These are phyloP conservation scores for Subacronicta megacephala DNA, from an alignment of 2,888 invertebrate species.

Conservation along the genomic window DNA sequence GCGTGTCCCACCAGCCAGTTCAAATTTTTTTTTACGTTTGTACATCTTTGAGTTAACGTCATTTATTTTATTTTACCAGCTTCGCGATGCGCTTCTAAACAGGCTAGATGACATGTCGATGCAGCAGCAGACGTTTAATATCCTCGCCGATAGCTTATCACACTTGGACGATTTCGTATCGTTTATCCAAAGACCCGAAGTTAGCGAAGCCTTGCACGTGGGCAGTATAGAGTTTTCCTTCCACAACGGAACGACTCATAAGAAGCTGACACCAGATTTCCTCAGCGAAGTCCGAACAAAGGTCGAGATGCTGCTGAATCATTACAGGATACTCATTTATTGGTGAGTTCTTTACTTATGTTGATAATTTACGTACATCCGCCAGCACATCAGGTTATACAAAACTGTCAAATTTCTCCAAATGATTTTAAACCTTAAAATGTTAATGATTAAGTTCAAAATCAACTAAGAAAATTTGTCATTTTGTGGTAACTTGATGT, in stretches of 20 bases:
- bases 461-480: too few species aligned
- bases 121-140: conserved; percentile 70
- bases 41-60: too few species aligned
- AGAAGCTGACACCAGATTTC: conserved; percentile 90
- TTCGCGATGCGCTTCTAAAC: conserved; percentile 67
- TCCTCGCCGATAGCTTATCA: conserved; percentile 73
- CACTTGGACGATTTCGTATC: conserved; percentile 80
- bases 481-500: too few species aligned
- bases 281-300: conserved; percentile 91
- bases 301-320: conserved; percentile 89
- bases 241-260: conserved; percentile 62
- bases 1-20: too few species aligned
- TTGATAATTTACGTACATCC: too few species aligned
- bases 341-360: conserved; percentile 72
- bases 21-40: too few species aligned
- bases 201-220: conserved; percentile 92
- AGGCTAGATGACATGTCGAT: conserved; percentile 67
- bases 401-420: too few species aligned
- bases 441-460: too few species aligned
- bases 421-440: too few species aligned
- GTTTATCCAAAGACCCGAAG: conserved; percentile 88
- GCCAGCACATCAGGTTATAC: too few species aligned
- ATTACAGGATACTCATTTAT: conserved; percentile 92
- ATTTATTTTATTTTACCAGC: too few species aligned
- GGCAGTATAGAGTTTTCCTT: conserved; percentile 88